A percentile compares a stretch with the other conserved stretches of the same genome.
phyloP scores from a whole-genome alignment of 2,888 invertebrate species.

The Yponomeuta evonymella region DNA sequence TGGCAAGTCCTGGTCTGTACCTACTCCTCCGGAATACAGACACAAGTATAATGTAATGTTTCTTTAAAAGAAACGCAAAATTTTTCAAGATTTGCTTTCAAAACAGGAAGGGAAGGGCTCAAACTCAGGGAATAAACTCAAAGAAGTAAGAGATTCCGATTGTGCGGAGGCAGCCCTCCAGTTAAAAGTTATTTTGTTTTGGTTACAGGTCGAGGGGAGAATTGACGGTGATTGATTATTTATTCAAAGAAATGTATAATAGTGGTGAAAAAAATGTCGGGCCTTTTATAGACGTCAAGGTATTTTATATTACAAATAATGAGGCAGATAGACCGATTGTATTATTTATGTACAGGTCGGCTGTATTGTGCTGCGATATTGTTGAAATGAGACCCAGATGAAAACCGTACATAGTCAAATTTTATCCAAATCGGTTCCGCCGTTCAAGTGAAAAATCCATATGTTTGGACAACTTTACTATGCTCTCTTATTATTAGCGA shows the following conservation, averaged over 20 bases:
- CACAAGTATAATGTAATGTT: slow-evolving; percentile 18
- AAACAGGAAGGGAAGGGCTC: slow-evolving; percentile 26
- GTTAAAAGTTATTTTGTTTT: background rate
- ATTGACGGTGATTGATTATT: background rate
- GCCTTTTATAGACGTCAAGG: no score
- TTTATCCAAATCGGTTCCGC: no score
- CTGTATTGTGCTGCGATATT: no score
- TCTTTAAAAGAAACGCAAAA: slow-evolving; percentile 68
- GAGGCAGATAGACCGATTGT: no score
- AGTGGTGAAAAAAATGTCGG: background rate
- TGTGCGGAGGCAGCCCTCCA: slow-evolving; percentile 17
- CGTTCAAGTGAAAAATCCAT: no score
- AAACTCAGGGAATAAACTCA: background rate
- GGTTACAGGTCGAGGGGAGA: background rate
- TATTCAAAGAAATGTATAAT: background rate
- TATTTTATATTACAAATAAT: no score
- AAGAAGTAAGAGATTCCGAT: slow-evolving; percentile 28
- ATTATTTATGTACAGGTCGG: no score
- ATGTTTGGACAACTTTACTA: no score
- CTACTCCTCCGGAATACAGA: slow-evolving; percentile 29
- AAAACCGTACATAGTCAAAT: no score
- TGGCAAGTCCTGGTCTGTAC: slow-evolving; percentile 60
- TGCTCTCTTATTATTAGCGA: no score
- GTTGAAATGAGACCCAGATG: no score
- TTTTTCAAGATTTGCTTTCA: slow-evolving; percentile 70